These are phyloP conservation scores for Euzophera pinguis DNA, from an alignment of 2,888 invertebrate genomes.

Conservation along the genomic window DNA sequence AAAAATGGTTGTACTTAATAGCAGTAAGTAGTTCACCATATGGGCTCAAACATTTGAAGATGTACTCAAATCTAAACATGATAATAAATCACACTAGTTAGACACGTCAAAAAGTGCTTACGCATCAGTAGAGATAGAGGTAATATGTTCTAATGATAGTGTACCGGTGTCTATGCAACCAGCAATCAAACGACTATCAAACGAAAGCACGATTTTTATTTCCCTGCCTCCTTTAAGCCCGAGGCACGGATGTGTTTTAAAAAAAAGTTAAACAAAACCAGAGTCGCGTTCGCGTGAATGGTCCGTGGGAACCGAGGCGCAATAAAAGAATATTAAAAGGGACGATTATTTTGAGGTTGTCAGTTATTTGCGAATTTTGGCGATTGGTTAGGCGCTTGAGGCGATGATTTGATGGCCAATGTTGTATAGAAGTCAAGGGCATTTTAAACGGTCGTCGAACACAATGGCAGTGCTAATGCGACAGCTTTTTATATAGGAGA, in stretches of 20 bases:
- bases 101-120: slow-evolving; percentile 61
- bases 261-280: slow-evolving; percentile 38
- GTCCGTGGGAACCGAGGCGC: slow-evolving; percentile 67
- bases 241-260: slow-evolving; percentile 62
- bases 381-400: slow-evolving; percentile 31
- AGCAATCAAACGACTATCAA: slow-evolving; percentile 67
- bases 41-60: slow-evolving; percentile 37
- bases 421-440: slow-evolving; percentile 29
- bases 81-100: slow-evolving; percentile 66
- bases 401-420: slow-evolving; percentile 23
- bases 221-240: slow-evolving; percentile 52
- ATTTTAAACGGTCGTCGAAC: slow-evolving; percentile 33
- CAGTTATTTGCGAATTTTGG: slow-evolving; percentile 54
- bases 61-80: slow-evolving; percentile 33
- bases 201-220: slow-evolving; percentile 54
- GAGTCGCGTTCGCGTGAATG: slow-evolving; percentile 58
- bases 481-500: slow-evolving; percentile 36
- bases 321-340: slow-evolving; percentile 50
- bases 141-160: slow-evolving; percentile 66
- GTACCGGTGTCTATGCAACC: slow-evolving; percentile 42
- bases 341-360: slow-evolving; percentile 51
- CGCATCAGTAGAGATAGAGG: slow-evolving; percentile 51
- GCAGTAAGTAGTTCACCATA: slow-evolving; percentile 37
- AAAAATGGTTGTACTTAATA: slow-evolving; percentile 32
- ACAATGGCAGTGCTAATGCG: slow-evolving; percentile 48